Evolutionary conservation across 2,113 vertebrate genomes (phyloP), one percentile per base, ranked within the genome.

Genomic region (Pan troglodytes): DNA sequence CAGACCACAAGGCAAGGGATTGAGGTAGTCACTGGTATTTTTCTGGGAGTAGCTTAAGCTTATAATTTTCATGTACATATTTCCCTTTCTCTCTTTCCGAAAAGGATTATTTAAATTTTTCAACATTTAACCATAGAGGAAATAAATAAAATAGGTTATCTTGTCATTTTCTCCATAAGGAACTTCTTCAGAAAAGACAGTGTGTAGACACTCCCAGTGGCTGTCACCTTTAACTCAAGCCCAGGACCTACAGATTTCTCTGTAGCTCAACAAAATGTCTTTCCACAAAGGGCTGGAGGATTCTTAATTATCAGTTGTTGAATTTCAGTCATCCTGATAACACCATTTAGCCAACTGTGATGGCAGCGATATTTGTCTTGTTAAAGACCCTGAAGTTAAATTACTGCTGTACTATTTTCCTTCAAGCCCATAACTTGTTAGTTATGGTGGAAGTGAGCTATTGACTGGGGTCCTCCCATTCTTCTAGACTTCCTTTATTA

Each of bases 401-500:
- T 98, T 97, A 98, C 96, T 94, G 94, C 76, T 87, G 45, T 61
- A 68, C 70, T 93, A 52, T 98, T 98, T 98, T 97, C 95, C 97
- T 98, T 98, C 94, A 96, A 97, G 96, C 85, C 92, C 38, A 38
- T 85, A 68, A 93, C 96, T 97, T 97, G 93, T 97, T 98, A 97
- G 96, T 98, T 97, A 88, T 88, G 97, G 97, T 85, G 97, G 95
- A 98, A 98, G 97, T 98, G 97, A 99, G 98, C 98, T 98, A 98
- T 98, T 98, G 97, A 98, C 99, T 98, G 97, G 98, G 98, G 98
- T 98, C 96, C 98, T 98, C 98, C 98, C 98, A 98, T 98, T 98
- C 98, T 98, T 98, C 97, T 97, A 75, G 93, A 96, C 95, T 97
- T 96, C 91, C 94, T 98, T 98, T 98, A 98, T 98, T 98, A 98